Percentiles rank a stretch among this genome's conserved stretches.
Evolutionary conservation across 2,888 invertebrate genomes (phyloP).

Genomic region (Epirrita christyi): DNA sequence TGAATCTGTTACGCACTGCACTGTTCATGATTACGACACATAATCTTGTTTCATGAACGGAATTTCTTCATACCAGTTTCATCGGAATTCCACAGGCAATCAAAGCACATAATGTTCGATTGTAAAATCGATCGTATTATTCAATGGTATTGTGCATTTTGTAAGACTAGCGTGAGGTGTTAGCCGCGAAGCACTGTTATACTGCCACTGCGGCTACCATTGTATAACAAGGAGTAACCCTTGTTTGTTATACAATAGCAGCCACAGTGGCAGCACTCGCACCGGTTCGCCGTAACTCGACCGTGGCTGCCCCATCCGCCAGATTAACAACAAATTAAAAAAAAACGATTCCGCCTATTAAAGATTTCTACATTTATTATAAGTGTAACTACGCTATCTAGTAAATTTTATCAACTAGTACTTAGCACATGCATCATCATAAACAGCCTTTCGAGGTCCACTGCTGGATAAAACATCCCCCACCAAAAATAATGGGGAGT

Average conservation of each 20-base stretch:
- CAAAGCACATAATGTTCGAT: conserved; percentile 59
- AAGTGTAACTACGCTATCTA: background rate
- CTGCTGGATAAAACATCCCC: too few relatives aligned
- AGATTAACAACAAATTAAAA: conserved; percentile 10
- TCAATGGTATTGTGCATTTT: conserved; percentile 48
- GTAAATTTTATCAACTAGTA: too few relatives aligned
- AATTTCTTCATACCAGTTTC: conserved; percentile 27
- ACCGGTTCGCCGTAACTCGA: conserved; percentile 13
- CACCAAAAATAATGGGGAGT: too few relatives aligned
- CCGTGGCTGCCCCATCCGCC: conserved; percentile 22
- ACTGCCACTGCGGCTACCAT: conserved; percentile 20
- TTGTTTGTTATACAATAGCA: conserved; percentile 39
- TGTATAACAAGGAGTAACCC: conserved; percentile 14
- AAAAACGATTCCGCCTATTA: conserved; percentile 21
- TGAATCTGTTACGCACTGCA: conserved; percentile 17
- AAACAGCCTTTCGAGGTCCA: too few relatives aligned
- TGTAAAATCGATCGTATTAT: conserved; percentile 20
- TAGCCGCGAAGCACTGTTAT: conserved; percentile 29
- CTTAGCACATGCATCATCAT: too few relatives aligned
- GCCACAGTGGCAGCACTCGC: conserved; percentile 1
- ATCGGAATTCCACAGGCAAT: conserved; percentile 53
- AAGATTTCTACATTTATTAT: conserved; percentile 21
- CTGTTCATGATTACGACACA: conserved; percentile 5
- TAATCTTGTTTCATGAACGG: background rate
- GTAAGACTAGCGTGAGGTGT: conserved; percentile 43